A percentile compares a stretch with the other conserved stretches of the same genome.
Evolutionary conservation across 2,797 vertebrate species (phyloP).

Genomic region (Takifugu ocellatus): DNA sequence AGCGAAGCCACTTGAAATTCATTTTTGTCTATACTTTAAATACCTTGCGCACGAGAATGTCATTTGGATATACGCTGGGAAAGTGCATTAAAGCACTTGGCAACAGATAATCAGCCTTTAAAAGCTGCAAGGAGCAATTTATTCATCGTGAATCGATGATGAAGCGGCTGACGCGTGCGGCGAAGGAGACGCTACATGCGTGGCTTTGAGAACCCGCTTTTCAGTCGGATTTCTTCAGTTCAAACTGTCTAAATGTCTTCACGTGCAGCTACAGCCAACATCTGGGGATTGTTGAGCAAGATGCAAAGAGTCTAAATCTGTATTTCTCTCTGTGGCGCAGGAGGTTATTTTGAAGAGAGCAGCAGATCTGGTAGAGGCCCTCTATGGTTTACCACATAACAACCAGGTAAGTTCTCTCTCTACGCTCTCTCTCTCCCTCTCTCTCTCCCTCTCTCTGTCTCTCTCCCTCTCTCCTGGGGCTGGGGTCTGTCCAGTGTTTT

Average conservation of each 20-base stretch:
- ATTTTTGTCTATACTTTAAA: constrained; percentile 43
- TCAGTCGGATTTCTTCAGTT: background rate
- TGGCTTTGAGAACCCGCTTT: constrained; percentile 10
- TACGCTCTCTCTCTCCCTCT: background rate
- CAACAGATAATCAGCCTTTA: constrained; percentile 55
- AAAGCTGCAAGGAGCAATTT: constrained; percentile 60
- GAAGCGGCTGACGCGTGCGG: constrained; percentile 29
- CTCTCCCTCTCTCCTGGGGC: too few species aligned
- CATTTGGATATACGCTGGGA: constrained; percentile 25
- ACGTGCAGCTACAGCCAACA: background rate
- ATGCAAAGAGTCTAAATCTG: too few species aligned
- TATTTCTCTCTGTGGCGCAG: constrained; percentile 56
- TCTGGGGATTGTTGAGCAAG: too few species aligned
- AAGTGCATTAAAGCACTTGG: constrained; percentile 53
- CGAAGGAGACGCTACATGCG: background rate
- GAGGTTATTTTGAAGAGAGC: constrained; percentile 98
- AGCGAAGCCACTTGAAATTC: constrained; percentile 35
- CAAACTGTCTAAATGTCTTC: constrained; percentile 7
- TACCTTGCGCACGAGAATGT: constrained; percentile 49
- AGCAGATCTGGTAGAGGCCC: constrained; percentile 94
- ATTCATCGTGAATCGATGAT: constrained; percentile 51
- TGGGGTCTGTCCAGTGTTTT: too few species aligned
- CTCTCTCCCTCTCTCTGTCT: too few species aligned
- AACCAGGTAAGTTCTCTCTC: constrained; percentile 79
- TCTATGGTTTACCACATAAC: constrained; percentile 96